Evolutionary conservation across 2,888 invertebrate species (phyloP).

Genomic region (Onthophagus sagittarius): DNA sequence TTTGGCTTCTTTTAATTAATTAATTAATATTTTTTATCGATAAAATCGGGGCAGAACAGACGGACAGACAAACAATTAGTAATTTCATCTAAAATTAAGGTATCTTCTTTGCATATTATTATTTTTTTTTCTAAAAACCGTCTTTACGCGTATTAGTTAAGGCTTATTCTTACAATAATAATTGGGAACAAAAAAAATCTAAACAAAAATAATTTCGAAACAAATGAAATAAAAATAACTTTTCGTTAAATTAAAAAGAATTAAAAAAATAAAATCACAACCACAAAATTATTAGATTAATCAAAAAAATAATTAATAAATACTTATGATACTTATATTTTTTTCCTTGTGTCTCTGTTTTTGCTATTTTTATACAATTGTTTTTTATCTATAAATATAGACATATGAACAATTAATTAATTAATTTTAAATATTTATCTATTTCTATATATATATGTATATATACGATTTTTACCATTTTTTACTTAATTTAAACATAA

Average conservation of each 20-base stretch:
- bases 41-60: not conserved
- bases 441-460: constrained; percentile 11
- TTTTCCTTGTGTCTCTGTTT: not conserved
- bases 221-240: not conserved
- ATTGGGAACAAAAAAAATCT: not conserved
- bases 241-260: not conserved
- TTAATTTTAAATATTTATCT: constrained; percentile 13
- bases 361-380: not conserved
- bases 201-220: not conserved
- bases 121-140: not conserved
- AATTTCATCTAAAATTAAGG: not conserved
- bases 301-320: not conserved
- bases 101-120: not conserved
- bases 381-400: not conserved
- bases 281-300: not conserved
- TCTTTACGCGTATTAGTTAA: not conserved
- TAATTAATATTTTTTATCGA: not conserved
- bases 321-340: not conserved
- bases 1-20: not conserved
- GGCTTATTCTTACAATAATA: not conserved
- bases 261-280: not conserved
- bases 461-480: constrained; percentile 17
- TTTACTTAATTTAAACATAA: not conserved
- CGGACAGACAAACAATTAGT: not conserved
- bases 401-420: constrained; percentile 27